Base-by-base conservation (phyloP, 1,140 invertebrate genomes). In the Neomicropteryx cornuta region DNA sequence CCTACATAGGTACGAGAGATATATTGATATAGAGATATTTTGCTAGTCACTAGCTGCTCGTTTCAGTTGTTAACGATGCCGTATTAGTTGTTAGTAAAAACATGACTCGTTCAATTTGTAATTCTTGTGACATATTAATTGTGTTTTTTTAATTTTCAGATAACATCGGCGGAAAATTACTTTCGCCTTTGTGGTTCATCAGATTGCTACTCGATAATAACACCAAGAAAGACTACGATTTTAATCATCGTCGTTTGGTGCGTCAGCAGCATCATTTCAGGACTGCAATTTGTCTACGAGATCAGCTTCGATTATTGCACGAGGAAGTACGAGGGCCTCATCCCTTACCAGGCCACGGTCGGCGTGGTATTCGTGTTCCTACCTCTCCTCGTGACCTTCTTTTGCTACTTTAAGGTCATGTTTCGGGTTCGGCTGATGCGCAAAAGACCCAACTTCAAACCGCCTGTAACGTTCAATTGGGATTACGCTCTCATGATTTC, bases 231-330 rank as follows among this genome's bases (percentile, higher is more conserved):
- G 23, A 77, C 76, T 3, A 45, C 49, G 0, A 49, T 62, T 3
- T 59, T 77, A n/a, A n/a, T n/a, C 6, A 44, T 78, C 6, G 20
- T 44, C 1, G 60, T 76, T 11, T 79, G 76, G 77, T 42, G 46
- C 4, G 35, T 60, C 13, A 64, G 65, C 45, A 50, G 62, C 0
- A 50, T 60, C 0, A 59, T 60, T 13, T 66, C 70, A 3, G 70
- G 73, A 1, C 49, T 76, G 6, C 75, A 79, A 40, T 71, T 71
- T 22, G 54, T 65, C 3, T 45, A 60, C n/a, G 62, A 73, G 29
- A 47, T 75, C 0, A 72, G 73, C 4, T 79, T 78, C 13, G 77
- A 81, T 38, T 80, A 81, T 40, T 83, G 79, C 49, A 60, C 59
- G 2, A 62, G 75, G 2, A 53, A 48, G 3, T 52, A 65, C 24